Base-by-base conservation (phyloP, 2,113 vertebrate genomes). In the Perca flavescens region DNA sequence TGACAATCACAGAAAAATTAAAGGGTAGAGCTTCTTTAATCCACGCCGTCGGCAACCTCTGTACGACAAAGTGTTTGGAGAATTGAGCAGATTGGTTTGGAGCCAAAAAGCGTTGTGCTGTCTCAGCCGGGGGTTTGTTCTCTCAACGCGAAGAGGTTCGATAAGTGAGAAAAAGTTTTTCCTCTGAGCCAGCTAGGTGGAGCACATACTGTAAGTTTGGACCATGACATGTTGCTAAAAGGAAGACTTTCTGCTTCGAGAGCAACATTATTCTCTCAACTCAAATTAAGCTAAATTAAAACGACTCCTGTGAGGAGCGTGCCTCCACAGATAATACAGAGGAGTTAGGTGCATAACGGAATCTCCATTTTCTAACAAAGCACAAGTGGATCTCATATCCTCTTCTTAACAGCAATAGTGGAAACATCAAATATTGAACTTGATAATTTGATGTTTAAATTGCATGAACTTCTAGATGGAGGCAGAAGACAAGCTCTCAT, bases 401-500 rank as follows among this genome's bases (percentile, higher is more conserved):
- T 82, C 74, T 83, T 89, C 87, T 91, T 81, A 86, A 83, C 86
- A 21, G 75, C 83, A 82, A 79, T 77, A 80, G 80, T 73, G 86
- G 86, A 86, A 87, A 90, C 85, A 89, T 91, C 84, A 92, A 90
- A 91, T 84, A 92, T 83, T 91, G 82, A 89, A 91, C 90, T 91
- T 87, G 86, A 86, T 89, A 76, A 92, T 93, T 90, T 88, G 80
- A 83, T 88, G 76, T 88, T 90, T 88, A 85, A 93, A 93, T 89
- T 89, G 79, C 87, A 46, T 34, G 54, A 78, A 90, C 80, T 86
- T 92, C 72, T 50, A 71, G 79, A 82, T 69, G 74, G 83, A 79
- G 77, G 70, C 82, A 67, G 67, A 85, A 83, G 82, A 88, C 82
- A 69, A 79, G 89, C 77, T 77, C 91, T 92, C 74, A 77, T 89